Conservation (phyloP, 2,888 invertebrate genomes). For the Rotaria socialis region DNA sequence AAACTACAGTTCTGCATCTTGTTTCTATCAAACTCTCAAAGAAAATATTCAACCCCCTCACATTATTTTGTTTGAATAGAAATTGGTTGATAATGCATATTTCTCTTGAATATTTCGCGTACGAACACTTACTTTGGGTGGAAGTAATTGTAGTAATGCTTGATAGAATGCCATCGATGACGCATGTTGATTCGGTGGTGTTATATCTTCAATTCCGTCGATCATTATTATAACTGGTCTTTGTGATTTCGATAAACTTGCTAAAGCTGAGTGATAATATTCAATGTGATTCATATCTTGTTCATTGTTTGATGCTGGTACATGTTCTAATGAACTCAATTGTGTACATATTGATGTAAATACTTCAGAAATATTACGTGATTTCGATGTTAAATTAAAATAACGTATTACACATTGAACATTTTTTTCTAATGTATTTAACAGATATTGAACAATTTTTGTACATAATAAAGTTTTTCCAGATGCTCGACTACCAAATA, state of each 20-base stretch:
- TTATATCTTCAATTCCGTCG: neutral
- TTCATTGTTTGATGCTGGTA: neutral
- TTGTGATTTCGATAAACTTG: neutral
- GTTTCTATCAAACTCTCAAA: no score
- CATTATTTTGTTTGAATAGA: no score
- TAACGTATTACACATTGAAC: neutral
- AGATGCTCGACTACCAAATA: neutral
- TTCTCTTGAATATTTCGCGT: no score
- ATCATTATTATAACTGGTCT: conserved; percentile 1
- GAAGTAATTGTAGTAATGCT: neutral
- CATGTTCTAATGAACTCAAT: neutral
- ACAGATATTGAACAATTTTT: neutral
- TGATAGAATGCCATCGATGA: neutral
- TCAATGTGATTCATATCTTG: neutral
- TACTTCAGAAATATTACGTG: neutral
- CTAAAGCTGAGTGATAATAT: neutral
- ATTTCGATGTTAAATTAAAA: neutral
- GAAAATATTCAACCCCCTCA: no score
- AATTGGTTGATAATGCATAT: no score
- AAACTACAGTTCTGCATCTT: no score
- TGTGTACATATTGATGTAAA: conserved; percentile 3
- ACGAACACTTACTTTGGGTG: conserved; percentile 13
- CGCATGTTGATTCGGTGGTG: neutral
- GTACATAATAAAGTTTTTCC: neutral
- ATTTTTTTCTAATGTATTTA: neutral